Conservation (phyloP, 2,888 invertebrate species). For the Neoascia interrupta region DNA sequence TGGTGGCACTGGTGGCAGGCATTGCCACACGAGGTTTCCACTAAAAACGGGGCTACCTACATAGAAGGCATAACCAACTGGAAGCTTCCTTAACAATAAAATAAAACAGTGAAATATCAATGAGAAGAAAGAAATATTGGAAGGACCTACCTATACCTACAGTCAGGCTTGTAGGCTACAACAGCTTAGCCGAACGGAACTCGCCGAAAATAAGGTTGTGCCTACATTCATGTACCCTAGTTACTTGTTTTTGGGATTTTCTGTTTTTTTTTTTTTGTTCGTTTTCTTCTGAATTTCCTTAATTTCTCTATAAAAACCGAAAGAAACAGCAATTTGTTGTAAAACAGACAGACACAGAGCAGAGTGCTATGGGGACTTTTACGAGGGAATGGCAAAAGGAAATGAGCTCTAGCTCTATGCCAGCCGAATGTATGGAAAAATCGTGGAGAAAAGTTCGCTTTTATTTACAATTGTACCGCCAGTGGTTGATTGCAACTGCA, state of each 20-base stretch:
- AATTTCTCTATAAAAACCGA: slow-evolving; percentile 47
- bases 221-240: no score
- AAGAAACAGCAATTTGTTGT: slow-evolving; percentile 51
- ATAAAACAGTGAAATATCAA: slow-evolving; percentile 39
- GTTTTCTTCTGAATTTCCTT: slow-evolving; percentile 50
- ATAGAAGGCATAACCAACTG: no score
- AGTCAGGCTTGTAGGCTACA: background rate
- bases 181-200: slow-evolving; percentile 31
- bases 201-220: slow-evolving; percentile 32
- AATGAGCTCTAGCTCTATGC: slow-evolving; percentile 4
- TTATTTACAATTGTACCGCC: slow-evolving; percentile 46
- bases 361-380: background rate
- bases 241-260: background rate
- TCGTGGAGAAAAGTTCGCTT: slow-evolving; percentile 43
- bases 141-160: slow-evolving; percentile 14
- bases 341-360: slow-evolving; percentile 32
- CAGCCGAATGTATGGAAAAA: slow-evolving; percentile 4
- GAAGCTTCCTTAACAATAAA: slow-evolving; percentile 31
- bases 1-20: slow-evolving; percentile 28
- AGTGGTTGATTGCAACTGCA: slow-evolving; percentile 66
- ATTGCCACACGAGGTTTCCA: slow-evolving; percentile 40
- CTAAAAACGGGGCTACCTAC: no score
- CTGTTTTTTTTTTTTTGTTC: background rate
- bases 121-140: slow-evolving; percentile 33
- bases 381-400: background rate